Conservation (phyloP, 2,113 vertebrate genomes). For the Hoplias malabaricus region DNA sequence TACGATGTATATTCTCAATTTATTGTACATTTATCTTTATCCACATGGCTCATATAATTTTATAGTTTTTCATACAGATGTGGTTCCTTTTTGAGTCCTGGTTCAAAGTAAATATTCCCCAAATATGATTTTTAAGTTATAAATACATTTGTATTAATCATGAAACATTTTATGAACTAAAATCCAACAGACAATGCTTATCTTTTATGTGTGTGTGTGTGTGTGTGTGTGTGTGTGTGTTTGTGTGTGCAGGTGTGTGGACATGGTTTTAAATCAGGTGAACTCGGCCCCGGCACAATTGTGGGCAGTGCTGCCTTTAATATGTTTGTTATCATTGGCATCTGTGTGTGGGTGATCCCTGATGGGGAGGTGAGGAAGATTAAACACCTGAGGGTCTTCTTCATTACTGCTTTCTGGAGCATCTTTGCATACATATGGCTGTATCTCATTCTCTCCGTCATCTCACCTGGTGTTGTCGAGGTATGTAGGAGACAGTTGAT, state of each 20-base stretch:
- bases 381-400: slow-evolving; percentile 95
- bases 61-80: too few species aligned
- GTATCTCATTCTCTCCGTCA: slow-evolving; percentile 90
- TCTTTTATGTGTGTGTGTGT: background rate
- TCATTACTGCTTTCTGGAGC: slow-evolving; percentile 96
- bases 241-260: slow-evolving; percentile 81
- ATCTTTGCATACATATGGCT: slow-evolving; percentile 98
- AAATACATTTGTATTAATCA: too few species aligned
- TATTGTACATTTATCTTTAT: too few species aligned
- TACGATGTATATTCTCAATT: too few species aligned
- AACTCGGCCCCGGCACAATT: slow-evolving; percentile 90
- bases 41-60: too few species aligned
- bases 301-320: slow-evolving; percentile 97
- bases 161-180: too few species aligned
- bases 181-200: background rate
- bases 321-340: slow-evolving; percentile 94
- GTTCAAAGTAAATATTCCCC: too few species aligned
- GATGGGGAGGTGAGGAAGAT: slow-evolving; percentile 84
- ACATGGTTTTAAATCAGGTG: slow-evolving; percentile 84
- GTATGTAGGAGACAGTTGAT: slow-evolving; percentile 45
- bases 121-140: too few species aligned
- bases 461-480: slow-evolving; percentile 87
- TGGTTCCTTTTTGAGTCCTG: too few species aligned
- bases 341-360: slow-evolving; percentile 92
- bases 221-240: slow-evolving; percentile 10